Evolutionary conservation across 2,888 invertebrate genomes (phyloP).

Genomic region (Leucoma salicis): DNA sequence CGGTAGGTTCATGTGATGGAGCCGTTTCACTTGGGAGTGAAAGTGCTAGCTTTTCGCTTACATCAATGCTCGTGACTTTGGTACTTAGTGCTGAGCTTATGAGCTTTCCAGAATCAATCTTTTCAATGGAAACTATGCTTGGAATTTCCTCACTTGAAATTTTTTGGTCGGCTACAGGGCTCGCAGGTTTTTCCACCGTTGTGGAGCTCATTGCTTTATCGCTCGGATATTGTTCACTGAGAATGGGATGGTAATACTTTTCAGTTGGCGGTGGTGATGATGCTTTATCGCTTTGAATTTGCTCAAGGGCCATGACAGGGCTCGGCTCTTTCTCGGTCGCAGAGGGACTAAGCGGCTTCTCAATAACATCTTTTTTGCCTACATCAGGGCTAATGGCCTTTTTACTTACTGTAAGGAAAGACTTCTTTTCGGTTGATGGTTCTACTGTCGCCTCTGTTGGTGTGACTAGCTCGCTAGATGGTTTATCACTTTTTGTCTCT

Average conservation of each 20-base stretch:
- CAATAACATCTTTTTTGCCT: background rate
- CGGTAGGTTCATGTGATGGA: background rate
- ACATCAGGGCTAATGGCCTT: background rate
- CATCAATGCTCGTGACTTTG: no score
- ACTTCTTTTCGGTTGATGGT: no score
- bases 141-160: conserved; percentile 16
- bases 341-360: background rate
- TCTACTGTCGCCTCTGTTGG: no score
- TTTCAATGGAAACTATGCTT: conserved; percentile 23
- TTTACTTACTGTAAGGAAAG: background rate
- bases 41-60: no score
- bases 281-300: conserved; percentile 1
- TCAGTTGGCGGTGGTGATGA: conserved; percentile 4
- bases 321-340: conserved; percentile 19
- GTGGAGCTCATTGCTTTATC: conserved; percentile 2
- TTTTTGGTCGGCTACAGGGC: conserved; percentile 29
- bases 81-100: no score
- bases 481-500: conserved; percentile 8
- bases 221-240: background rate
- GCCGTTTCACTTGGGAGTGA: conserved; percentile 7
- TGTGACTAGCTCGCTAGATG: no score
- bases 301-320: conserved; percentile 15
- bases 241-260: background rate
- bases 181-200: conserved; percentile 4
- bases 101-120: background rate